Base-by-base conservation (phyloP, 1,140 invertebrate species). In the Drosophila grimshawi region DNA sequence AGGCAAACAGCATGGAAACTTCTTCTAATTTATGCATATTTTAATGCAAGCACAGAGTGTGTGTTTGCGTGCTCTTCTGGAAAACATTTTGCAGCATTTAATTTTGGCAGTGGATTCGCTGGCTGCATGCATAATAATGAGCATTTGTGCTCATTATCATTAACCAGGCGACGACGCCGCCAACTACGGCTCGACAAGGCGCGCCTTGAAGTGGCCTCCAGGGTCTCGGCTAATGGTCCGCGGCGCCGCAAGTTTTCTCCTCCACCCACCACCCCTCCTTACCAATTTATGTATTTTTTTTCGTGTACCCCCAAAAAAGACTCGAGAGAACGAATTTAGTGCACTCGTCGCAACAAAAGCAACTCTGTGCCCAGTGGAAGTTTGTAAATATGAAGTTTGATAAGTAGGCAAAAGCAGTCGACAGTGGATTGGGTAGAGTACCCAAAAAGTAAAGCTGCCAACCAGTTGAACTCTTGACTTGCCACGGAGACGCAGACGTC, bases 371-470 rank as follows among this genome's bases (percentile, higher is more conserved):
- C 10, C 33, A 48, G 55, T 46, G 55, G 66, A 62, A 88, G 71
- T 88, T 80, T 73, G 83, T 88, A 86, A 86, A 86, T 86, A 86
- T 86, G 72, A 86, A 86, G 76, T 86, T 82, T 88, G 83, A 82
- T 88, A 86, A 86, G 83, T 88, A 79, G 82, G 65, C 59, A 53
- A 74, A 39, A 51, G 46, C 4, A n/a, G 45, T 5, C 41, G 46
- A 19, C 4, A 30, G 57, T 59, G 41, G 19, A 1, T 19, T 19
- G 19, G 19, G 19, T 19, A 19, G 19, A 1, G 19, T 19, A 19
- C 6, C 11, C n/a, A 30, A 11, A 52, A 11, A 19, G 7, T 7
- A 35, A 29, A 46, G 52, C 37, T 48, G 62, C 69, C 45, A 67
- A 63, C 64, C 64, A 74, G 76, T 74, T 74, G 65, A 74, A 61